phyloP scores from a whole-genome alignment of 2,888 invertebrate genomes.

The Nemapogon koenigi region DNA sequence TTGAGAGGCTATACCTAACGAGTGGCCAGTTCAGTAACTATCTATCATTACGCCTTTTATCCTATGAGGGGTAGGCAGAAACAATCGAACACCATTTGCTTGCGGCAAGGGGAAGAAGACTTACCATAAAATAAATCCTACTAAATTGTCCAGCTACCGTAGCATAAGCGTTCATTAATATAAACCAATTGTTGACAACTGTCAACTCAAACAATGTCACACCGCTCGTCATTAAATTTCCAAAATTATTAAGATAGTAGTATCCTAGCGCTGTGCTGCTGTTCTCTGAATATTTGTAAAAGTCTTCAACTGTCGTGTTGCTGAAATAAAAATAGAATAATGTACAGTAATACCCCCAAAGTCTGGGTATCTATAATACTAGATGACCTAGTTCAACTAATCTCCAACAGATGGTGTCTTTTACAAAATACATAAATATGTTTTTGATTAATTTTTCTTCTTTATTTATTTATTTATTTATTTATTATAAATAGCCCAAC shows the following conservation, averaged over 20 bases:
- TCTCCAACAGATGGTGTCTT: too few relatives aligned
- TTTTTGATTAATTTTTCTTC: too few relatives aligned
- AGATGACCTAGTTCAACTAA: too few relatives aligned
- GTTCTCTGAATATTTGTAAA: constrained; percentile 75
- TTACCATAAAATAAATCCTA: constrained; percentile 83
- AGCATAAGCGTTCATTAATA: constrained; percentile 87
- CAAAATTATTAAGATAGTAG: constrained; percentile 87
- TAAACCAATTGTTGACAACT: constrained; percentile 93
- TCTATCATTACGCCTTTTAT: too few relatives aligned
- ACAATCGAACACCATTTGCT: too few relatives aligned
- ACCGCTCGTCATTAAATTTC: constrained; percentile 76
- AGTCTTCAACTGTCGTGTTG: constrained; percentile 84
- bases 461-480: too few relatives aligned
- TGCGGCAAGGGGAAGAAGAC: too few relatives aligned
- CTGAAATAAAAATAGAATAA: constrained; percentile 36
- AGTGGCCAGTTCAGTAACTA: too few relatives aligned
- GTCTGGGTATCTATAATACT: not conserved
- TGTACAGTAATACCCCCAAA: not conserved
- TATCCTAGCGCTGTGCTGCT: constrained; percentile 76
- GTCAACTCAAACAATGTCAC: constrained; percentile 89
- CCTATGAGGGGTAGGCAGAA: too few relatives aligned
- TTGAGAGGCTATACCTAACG: too few relatives aligned
- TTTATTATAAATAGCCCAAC: too few relatives aligned
- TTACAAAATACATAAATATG: too few relatives aligned
- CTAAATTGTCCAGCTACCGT: constrained; percentile 74